Percentiles rank a stretch among this genome's conserved stretches.
Conservation (phyloP, 2,113 vertebrate genomes). For the Fulica atra region DNA sequence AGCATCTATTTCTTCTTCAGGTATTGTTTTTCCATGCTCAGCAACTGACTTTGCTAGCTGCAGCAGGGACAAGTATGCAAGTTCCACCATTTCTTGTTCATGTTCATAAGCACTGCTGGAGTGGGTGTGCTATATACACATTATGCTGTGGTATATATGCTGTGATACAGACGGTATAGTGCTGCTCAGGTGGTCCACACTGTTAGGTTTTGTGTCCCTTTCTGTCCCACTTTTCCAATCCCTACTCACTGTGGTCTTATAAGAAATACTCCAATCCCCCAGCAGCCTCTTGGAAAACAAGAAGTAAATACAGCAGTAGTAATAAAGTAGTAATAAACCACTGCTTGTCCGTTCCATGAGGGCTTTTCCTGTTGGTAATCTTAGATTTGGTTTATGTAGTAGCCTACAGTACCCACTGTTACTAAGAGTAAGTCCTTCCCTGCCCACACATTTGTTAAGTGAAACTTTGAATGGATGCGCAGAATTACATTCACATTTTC, state of each 20-base stretch:
- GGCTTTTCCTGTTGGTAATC: background rate
- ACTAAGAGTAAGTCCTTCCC: background rate
- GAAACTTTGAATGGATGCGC: background rate
- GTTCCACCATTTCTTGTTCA: background rate
- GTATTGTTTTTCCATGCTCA: background rate
- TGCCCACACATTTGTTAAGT: background rate
- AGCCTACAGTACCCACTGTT: background rate
- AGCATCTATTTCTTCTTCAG: background rate
- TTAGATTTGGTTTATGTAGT: background rate
- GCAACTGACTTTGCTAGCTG: background rate
- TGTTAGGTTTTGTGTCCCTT: background rate
- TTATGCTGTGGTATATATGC: background rate
- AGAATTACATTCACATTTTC: background rate
- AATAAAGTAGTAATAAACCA: background rate
- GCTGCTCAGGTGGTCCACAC: background rate
- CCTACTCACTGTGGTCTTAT: background rate
- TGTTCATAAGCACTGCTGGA: background rate
- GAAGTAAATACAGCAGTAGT: background rate
- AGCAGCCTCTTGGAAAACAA: background rate
- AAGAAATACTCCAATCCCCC: background rate
- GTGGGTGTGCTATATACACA: fast-evolving
- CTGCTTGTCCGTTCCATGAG: background rate
- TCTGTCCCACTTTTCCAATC: background rate
- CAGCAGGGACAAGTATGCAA: background rate
- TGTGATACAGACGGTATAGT: background rate